Evolutionary conservation across 2,797 vertebrate species (phyloP).

Genomic region (Poeciliopsis turneri): DNA sequence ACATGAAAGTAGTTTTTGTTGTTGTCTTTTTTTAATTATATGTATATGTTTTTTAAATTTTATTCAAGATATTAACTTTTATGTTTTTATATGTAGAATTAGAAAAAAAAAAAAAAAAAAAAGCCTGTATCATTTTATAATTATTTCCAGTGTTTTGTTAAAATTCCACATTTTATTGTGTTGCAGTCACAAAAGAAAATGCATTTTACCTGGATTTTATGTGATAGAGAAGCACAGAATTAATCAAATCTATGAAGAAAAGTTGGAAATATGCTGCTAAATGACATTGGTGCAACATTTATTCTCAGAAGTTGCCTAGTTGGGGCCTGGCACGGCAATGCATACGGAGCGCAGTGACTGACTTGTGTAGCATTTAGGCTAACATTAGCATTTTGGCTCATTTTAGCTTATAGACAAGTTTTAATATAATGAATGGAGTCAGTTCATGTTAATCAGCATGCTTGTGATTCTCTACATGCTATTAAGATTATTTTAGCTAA

Average conservation of each 20-base stretch:
- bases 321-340: not conserved
- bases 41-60: too few species aligned
- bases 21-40: constrained; percentile 22
- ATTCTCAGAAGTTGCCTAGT: not conserved
- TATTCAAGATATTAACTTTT: not conserved
- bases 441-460: too few species aligned
- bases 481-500: too few species aligned
- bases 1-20: not conserved
- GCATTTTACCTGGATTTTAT: not conserved
- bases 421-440: too few species aligned
- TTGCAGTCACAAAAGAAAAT: not conserved
- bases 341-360: too few species aligned
- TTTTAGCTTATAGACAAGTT: too few species aligned
- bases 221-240: not conserved
- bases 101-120: not conserved
- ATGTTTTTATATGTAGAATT: not conserved
- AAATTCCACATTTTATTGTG: not conserved
- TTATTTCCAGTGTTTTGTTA: not conserved
- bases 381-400: too few species aligned
- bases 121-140: not conserved
- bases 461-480: too few species aligned
- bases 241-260: not conserved
- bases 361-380: too few species aligned
- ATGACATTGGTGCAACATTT: not conserved
- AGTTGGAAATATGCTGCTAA: not conserved